Evolutionary conservation across 2,888 invertebrate species (phyloP), one percentile per base, ranked within the genome.

Genomic region (Nomada ferruginata): DNA sequence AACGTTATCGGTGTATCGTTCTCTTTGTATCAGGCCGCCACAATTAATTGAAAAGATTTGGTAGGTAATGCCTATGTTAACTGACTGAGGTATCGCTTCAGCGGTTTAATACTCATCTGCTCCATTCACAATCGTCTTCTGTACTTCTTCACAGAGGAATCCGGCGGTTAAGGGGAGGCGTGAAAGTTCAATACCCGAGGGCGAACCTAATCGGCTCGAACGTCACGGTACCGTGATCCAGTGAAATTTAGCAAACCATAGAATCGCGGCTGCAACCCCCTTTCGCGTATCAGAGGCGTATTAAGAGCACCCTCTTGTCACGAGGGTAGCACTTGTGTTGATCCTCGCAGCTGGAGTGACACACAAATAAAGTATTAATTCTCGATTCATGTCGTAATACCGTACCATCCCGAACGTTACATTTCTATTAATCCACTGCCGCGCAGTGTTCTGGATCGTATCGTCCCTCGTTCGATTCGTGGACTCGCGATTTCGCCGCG

Each of bases 321-420:
- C 74, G 61, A 85, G 84, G 90, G 87, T 78, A 79, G 86, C 92
- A 92, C 92, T 92, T 92, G 92, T 91, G 90, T 89, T 91, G 90
- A 92, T 92, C 92, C 92, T 90, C 92, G 92, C 92, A 92, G 92
- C 92, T 92, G 92, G 92, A 92, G 91, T 91, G 91, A 92, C 91
- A 89, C 89, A 91, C 92, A 92, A 92, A 91, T 92, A 92, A 92
- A 91, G 92, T 92, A 92, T 92, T 92, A 92, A 92, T 92, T 91
- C 92, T 83, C 90, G 86, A 91, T 91, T 85, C 84, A 78, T 83
- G 85, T 85, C 73, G 81, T 85, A 89, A 88, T 87, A 88, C 44
- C 52, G 60, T 47, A 5, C 9, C 64, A 63, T 47, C n/a, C 4
- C 13, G 7, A 44, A 50, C 29, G 47, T 10, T 29, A n/a, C 42